Base-by-base conservation (phyloP, 2,113 vertebrate species). In the Cyanoramphus novaezelandiae region DNA sequence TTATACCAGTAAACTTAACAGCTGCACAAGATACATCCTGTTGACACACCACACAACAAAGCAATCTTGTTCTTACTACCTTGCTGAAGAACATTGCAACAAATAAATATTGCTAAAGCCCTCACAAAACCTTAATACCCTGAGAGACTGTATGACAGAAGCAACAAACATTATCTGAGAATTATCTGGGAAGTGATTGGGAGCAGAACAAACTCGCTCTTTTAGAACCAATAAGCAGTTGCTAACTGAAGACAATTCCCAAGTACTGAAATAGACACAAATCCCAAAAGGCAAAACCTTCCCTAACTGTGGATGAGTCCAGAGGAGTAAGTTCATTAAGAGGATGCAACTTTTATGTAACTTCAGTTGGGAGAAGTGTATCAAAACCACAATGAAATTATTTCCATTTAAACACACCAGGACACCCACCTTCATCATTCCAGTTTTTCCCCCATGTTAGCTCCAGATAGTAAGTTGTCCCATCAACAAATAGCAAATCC, bases 1-100 rank as follows among this genome's bases (percentile, higher is more conserved):
- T 71, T n/a, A 47, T 15, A 86, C 70, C 59, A 85, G 53, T 71
- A 90, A 94, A 93, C 37, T 65, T 37, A 78, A 86, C 41, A 82
- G 70, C 62, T 76, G 83, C 72, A 44, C 39, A 39, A 85, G 62
- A 75, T 31, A 43, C 7, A 80, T 41, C 49, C 75, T 59, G 79
- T 59, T 80, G 53, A 84, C 62, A 62, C 37, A 69, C 64, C 29
- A 82, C 1, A 3, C 37, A 74, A 53, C 47, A 84, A 57, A 82
- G 75, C 67, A 85, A 72, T 57, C 62, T 55, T 68, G 49, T 60
- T 92, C 69, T 76, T 74, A 63, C 17, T 77, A 50, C 23, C 35
- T 2, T 68, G 47, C 29, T 50, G 47, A 75, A 82, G 81, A 97
- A 63, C 46, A 43, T 2, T 25, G 11, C 31, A 83, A n/a, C 41